Conservation (phyloP, 2,797 vertebrate genomes). For the Dromococcyx pavoninus region DNA sequence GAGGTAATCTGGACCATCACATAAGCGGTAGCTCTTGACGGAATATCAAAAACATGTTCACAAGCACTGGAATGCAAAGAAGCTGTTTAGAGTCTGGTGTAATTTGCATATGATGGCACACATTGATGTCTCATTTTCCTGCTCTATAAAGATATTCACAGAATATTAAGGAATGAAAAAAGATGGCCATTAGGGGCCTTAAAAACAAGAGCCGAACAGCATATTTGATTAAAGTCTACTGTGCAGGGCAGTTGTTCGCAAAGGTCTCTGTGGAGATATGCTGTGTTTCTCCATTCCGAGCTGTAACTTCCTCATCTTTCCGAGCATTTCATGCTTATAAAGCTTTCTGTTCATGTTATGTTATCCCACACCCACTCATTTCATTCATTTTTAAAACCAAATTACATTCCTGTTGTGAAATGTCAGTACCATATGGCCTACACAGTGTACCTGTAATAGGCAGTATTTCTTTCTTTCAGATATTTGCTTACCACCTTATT, state of each 20-base stretch:
- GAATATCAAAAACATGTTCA: not conserved
- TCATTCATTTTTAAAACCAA: not conserved
- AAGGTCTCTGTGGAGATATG: not conserved
- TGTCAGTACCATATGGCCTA: not conserved
- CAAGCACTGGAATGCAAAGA: not conserved
- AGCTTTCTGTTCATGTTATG: not conserved
- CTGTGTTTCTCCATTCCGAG: not conserved
- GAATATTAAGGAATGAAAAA: constrained; percentile 24
- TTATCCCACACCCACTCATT: not conserved
- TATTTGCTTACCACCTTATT: not conserved
- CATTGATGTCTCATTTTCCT: not conserved
- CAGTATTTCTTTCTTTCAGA: not conserved
- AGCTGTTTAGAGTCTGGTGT: not conserved
- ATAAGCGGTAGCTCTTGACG: not conserved
- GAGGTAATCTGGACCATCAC: not conserved
- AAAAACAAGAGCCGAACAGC: not conserved
- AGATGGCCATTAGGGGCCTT: not conserved
- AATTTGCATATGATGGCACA: not conserved
- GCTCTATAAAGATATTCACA: not conserved
- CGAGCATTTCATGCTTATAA: not conserved
- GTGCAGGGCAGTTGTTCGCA: not conserved
- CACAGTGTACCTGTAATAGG: not conserved
- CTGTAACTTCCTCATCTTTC: not conserved
- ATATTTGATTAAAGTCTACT: not conserved
- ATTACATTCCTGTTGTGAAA: not conserved